Percentiles rank a stretch among this genome's conserved stretches.
phyloP scores from a whole-genome alignment of 2,113 vertebrate genomes.

The Embiotoca jacksoni region DNA sequence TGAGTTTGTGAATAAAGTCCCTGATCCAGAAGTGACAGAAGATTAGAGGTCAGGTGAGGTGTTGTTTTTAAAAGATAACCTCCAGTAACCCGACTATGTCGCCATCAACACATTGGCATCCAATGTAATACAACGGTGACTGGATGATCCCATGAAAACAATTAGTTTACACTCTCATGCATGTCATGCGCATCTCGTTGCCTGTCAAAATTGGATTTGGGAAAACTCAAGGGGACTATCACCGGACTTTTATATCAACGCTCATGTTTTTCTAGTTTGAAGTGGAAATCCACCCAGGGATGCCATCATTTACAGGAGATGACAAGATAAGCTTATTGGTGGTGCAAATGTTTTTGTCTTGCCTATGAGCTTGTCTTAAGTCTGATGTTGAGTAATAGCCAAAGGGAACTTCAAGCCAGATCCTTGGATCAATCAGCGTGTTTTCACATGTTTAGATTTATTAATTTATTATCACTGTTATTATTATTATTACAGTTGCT shows the following conservation, averaged over 20 bases:
- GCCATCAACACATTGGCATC: constrained; percentile 32
- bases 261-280: constrained; percentile 33
- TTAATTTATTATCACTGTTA: not conserved
- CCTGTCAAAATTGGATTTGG: constrained; percentile 70
- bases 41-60: constrained; percentile 6
- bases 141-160: constrained; percentile 70
- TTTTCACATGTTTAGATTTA: constrained; percentile 3
- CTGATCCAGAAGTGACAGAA: not conserved
- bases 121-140: constrained; percentile 17
- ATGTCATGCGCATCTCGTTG: constrained; percentile 73
- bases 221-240: constrained; percentile 57
- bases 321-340: constrained; percentile 38
- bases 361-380: constrained; percentile 31
- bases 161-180: constrained; percentile 60
- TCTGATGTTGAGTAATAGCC: constrained; percentile 16
- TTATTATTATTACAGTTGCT: not conserved
- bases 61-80: constrained; percentile 26
- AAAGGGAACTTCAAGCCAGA: not conserved
- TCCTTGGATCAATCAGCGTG: not conserved
- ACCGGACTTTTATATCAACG: constrained; percentile 39
- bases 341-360: constrained; percentile 23
- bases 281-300: constrained; percentile 29
- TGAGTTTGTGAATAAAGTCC: not conserved
- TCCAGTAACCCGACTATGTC: constrained; percentile 1
- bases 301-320: constrained; percentile 26